Conservation (phyloP, 2,888 invertebrate species). For the Eledona agricola region DNA sequence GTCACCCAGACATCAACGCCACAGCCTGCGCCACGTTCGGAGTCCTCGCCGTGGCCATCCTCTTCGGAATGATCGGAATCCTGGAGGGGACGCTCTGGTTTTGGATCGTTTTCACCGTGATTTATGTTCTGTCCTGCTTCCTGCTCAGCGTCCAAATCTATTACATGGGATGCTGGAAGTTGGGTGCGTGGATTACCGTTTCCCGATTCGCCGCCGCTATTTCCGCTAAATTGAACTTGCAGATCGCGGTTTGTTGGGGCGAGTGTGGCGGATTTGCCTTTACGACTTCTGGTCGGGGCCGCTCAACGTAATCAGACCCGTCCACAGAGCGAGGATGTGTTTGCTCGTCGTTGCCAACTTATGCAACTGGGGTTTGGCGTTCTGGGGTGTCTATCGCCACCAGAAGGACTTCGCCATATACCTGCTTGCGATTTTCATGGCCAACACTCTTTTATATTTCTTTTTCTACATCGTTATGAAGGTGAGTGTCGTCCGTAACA, state of each 20-base stretch:
- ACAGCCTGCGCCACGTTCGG: slow-evolving; percentile 82
- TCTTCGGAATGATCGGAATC: slow-evolving; percentile 74
- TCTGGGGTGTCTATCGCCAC: slow-evolving; percentile 70
- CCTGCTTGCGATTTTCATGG: slow-evolving; percentile 80
- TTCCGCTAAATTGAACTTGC: slow-evolving; percentile 36
- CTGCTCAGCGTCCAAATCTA: slow-evolving; percentile 76
- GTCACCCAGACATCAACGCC: slow-evolving; percentile 90
- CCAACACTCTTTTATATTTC: slow-evolving; percentile 82
- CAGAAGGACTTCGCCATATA: slow-evolving; percentile 82
- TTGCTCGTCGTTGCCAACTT: slow-evolving; percentile 70
- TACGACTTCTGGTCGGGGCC: slow-evolving; percentile 62
- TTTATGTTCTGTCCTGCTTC: slow-evolving; percentile 74
- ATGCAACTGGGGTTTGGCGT: slow-evolving; percentile 72
- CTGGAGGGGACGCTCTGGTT: slow-evolving; percentile 71
- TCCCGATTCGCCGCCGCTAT: slow-evolving; percentile 1
- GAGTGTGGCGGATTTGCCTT: slow-evolving; percentile 50
- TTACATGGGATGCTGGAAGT: slow-evolving; percentile 76
- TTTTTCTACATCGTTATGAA: slow-evolving; percentile 86
- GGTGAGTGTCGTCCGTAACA: slow-evolving; percentile 60
- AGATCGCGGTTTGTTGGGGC: slow-evolving; percentile 51
- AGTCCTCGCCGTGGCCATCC: slow-evolving; percentile 79
- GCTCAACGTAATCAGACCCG: slow-evolving; percentile 60
- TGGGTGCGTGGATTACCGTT: slow-evolving; percentile 63
- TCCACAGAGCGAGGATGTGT: slow-evolving; percentile 66
- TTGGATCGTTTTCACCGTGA: slow-evolving; percentile 76